Evolutionary conservation across 2,888 invertebrate genomes (phyloP).

Genomic region (Allolobophora icterica): DNA sequence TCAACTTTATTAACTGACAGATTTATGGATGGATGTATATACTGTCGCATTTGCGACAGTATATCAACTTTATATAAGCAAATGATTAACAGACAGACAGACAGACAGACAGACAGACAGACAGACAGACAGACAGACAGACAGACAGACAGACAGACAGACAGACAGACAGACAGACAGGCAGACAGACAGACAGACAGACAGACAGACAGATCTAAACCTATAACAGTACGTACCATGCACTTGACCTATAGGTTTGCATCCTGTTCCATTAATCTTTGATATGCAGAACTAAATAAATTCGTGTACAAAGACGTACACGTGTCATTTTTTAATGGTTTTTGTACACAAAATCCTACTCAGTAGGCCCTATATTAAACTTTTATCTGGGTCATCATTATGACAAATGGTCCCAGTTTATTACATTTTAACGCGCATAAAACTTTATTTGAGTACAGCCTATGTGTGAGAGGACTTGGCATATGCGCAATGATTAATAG

Average conservation of each 20-base stretch:
- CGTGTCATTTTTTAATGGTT: background rate
- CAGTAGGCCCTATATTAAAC: too few species aligned
- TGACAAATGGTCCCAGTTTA: background rate
- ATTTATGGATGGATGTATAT: too few species aligned
- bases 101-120: background rate
- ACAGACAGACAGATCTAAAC: background rate
- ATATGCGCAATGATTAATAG: too few species aligned
- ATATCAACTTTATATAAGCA: too few species aligned
- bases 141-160: constrained; percentile 22
- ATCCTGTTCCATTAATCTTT: background rate
- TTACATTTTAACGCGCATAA: background rate
- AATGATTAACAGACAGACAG: constrained; percentile 35
- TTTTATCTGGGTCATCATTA: background rate
- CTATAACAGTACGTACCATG: background rate
- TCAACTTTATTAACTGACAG: too few species aligned
- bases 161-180: background rate
- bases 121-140: constrained; percentile 29
- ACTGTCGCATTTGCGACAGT: too few species aligned
- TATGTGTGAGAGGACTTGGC: too few species aligned
- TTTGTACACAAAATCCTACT: too few species aligned
- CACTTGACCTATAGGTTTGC: background rate
- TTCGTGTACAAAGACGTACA: background rate
- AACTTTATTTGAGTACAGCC: background rate
- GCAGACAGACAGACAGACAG: too few species aligned
- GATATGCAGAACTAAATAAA: background rate